Percentiles rank a stretch among this genome's conserved stretches.
Evolutionary conservation across 1,140 invertebrate genomes (phyloP).

Genomic region (Oryzaephilus surinamensis): DNA sequence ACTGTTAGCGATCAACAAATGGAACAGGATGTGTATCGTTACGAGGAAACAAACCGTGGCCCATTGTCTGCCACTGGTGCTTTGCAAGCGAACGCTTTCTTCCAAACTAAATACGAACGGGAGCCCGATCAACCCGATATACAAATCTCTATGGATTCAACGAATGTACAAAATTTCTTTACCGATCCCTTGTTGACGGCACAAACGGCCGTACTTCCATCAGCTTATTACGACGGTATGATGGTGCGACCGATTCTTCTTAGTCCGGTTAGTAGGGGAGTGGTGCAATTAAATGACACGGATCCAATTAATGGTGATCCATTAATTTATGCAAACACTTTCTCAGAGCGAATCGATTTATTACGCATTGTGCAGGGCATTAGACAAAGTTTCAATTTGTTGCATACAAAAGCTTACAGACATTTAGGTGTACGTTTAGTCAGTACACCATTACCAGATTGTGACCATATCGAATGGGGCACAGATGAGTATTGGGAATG

Average conservation of each 20-base stretch:
- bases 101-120: conserved; percentile 39
- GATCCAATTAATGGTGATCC: conserved; percentile 49
- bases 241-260: conserved; percentile 38
- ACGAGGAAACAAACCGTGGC: conserved; percentile 36
- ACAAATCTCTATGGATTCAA: conserved; percentile 50
- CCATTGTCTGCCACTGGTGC: conserved; percentile 42
- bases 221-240: conserved; percentile 41
- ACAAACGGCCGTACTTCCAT: conserved; percentile 38
- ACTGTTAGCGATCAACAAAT: conserved; percentile 40
- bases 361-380: conserved; percentile 42
- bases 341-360: conserved; percentile 46
- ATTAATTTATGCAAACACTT: conserved; percentile 55
- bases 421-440: conserved; percentile 32
- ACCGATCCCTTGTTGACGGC: conserved; percentile 40
- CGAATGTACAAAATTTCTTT: conserved; percentile 36
- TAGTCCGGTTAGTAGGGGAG: conserved; percentile 47
- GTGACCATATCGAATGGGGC: conserved; percentile 31
- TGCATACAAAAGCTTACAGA: conserved; percentile 39
- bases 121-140: conserved; percentile 45
- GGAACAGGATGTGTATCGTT: conserved; percentile 42
- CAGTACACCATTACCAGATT: conserved; percentile 35
- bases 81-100: conserved; percentile 41
- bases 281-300: conserved; percentile 42
- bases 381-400: conserved; percentile 38
- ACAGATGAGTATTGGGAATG: conserved; percentile 46